Base-by-base conservation (phyloP, 37 sponge, comb jelly and placozoan genomes). In the Axinella damicornis region DNA sequence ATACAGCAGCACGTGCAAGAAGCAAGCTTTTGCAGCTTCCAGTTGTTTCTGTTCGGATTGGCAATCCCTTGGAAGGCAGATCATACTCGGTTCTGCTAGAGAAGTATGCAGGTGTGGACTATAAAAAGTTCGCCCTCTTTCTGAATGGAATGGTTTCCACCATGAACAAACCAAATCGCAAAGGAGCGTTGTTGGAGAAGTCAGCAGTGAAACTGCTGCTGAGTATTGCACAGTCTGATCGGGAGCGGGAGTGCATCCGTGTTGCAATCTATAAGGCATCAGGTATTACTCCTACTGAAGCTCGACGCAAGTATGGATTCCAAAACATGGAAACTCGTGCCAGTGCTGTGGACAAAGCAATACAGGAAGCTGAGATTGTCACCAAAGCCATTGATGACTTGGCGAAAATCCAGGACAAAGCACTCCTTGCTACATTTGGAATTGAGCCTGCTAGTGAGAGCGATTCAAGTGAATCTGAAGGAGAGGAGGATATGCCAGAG, bases 291-390 rank as follows among this genome's bases (percentile, higher is more conserved):
- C 38, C 68, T 14, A 66, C 66, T 21, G 28, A 33, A 41, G 55
- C 67, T 73, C 55, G 68, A 2, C 35, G 15, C 12, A 60, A 52
- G 25, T 80, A 39, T 87, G 88, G 88, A 31, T 72, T 87, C 80
- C 54, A 80, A 32, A 60, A 66, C 22, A 80, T 87, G n/a, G n/a
- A n/a, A n/a, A n/a, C n/a, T n/a, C 59, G 63, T 24, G 52, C 62
- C 21, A 58, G 22, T 39, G 36, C 41, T 27, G 87, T 86, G 19
- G 76, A 87, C 79, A 24, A 56, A 21, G 57, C 62, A 27, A 59
- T 80, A 28, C 19, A 4, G 35, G 34, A 46, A 46, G 81, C 38
- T 25, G 27, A 73, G 30, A 20, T 32, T 17, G 80, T 87, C 65
- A 31, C 76, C 0, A 35, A 39, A 62, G 37, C 88, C n/a, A 80